Conservation (phyloP, 2,113 vertebrate species). For the Anhinga rufa region DNA sequence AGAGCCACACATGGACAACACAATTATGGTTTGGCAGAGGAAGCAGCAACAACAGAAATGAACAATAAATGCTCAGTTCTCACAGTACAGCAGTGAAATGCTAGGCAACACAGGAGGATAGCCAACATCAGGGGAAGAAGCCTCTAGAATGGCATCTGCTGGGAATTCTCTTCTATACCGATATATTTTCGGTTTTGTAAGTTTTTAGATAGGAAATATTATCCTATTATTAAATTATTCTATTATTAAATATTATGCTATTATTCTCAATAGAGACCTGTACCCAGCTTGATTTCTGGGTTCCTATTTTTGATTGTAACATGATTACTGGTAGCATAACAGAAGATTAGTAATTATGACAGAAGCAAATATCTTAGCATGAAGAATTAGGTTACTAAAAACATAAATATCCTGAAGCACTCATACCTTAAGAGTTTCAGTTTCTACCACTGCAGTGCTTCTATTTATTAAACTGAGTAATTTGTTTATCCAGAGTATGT, state of each 20-base stretch:
- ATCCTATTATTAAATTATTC: too few species aligned
- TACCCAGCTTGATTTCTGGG: not conserved
- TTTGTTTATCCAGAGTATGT: not conserved
- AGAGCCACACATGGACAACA: fast-evolving
- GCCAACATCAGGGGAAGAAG: not conserved
- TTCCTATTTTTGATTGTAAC: not conserved
- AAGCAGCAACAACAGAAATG: not conserved
- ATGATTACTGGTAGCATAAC: not conserved
- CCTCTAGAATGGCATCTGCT: not conserved
- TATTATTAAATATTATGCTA: too few species aligned
- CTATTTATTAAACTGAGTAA: not conserved
- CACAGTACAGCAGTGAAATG: not conserved
- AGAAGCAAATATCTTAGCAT: not conserved
- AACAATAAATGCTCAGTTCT: not conserved
- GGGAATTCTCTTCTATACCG: not conserved
- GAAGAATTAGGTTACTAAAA: not conserved
- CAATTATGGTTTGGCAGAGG: not conserved
- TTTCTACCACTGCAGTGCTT: not conserved
- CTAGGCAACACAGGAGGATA: not conserved
- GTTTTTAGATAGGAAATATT: not conserved
- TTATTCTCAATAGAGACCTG: too few species aligned
- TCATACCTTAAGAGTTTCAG: not conserved
- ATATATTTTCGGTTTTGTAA: not conserved
- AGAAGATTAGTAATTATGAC: not conserved
- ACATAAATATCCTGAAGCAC: not conserved